These are phyloP conservation scores for Florisuga fusca DNA, from an alignment of 2,797 vertebrate species.

Conservation along the genomic window DNA sequence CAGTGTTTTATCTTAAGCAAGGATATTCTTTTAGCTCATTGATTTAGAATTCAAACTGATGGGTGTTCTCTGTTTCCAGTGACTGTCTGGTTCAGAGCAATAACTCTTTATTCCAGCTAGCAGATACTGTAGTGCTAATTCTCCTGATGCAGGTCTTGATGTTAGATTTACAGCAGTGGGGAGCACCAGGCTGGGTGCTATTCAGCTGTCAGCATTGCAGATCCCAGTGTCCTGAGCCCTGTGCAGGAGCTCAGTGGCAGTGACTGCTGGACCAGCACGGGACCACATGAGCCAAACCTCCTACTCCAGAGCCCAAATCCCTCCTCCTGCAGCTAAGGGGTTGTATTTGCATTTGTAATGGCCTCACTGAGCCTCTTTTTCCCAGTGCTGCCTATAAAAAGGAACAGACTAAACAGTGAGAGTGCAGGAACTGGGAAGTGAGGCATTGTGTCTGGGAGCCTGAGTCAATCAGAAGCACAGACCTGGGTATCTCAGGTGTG, in stretches of 20 bases:
- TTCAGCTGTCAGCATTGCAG: background rate
- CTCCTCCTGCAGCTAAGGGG: background rate
- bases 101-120: background rate
- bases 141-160: background rate
- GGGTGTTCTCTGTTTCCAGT: background rate
- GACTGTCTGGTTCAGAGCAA: background rate
- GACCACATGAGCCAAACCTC: background rate
- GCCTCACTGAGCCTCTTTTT: background rate
- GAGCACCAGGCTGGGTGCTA: background rate
- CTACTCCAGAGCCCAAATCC: rapidly evolving
- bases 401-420: background rate
- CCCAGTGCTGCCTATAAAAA: background rate
- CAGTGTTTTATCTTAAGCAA: background rate
- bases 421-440: background rate
- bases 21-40: background rate
- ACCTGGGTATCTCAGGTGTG: rapidly evolving
- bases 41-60: background rate
- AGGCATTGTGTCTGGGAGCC: background rate
- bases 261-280: background rate
- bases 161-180: background rate
- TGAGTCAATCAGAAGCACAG: background rate
- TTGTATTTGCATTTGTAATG: rapidly evolving
- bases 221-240: background rate
- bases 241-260: background rate
- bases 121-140: background rate